A percentile compares a stretch with the other conserved stretches of the same genome.
Conservation (phyloP, 2,888 invertebrate genomes). For the Phragmatobia fuliginosa region DNA sequence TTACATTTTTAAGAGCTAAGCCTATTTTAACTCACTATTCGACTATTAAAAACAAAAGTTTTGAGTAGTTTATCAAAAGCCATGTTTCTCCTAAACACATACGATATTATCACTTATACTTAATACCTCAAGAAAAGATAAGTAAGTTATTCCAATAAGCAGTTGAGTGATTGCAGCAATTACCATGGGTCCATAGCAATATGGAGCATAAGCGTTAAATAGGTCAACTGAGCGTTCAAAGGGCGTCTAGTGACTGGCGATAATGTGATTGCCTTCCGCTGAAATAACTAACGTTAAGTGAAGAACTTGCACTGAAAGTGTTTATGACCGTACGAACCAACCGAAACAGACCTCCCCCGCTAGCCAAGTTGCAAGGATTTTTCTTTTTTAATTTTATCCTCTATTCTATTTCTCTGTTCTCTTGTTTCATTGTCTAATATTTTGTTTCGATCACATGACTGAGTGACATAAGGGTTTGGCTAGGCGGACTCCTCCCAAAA, state of each 20-base stretch:
- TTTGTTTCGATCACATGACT: too few species aligned
- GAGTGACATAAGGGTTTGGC: too few species aligned
- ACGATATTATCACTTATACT: not conserved
- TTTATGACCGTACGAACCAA: not conserved
- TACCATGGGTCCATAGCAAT: slow-evolving; percentile 11
- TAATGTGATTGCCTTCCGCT: slow-evolving; percentile 34
- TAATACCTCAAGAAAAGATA: not conserved
- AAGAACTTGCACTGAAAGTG: slow-evolving; percentile 8
- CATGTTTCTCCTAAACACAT: not conserved
- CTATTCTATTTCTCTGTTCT: too few species aligned
- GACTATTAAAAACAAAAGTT: not conserved
- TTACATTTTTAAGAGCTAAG: not conserved
- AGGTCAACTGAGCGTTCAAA: slow-evolving; percentile 41
- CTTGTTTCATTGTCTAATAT: too few species aligned
- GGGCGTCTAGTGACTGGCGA: slow-evolving; percentile 18
- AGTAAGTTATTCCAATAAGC: not conserved
- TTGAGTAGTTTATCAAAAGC: not conserved
- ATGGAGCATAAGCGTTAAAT: slow-evolving; percentile 25
- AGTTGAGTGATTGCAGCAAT: slow-evolving; percentile 9
- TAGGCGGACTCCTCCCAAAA: too few species aligned
- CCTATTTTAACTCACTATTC: not conserved
- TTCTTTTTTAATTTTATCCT: too few species aligned
- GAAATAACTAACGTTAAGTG: slow-evolving; percentile 15
- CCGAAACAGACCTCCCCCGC: too few species aligned
- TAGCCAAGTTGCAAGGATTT: too few species aligned